Evolutionary conservation across 1,140 invertebrate species (phyloP).

Genomic region (Pinna nobilis): DNA sequence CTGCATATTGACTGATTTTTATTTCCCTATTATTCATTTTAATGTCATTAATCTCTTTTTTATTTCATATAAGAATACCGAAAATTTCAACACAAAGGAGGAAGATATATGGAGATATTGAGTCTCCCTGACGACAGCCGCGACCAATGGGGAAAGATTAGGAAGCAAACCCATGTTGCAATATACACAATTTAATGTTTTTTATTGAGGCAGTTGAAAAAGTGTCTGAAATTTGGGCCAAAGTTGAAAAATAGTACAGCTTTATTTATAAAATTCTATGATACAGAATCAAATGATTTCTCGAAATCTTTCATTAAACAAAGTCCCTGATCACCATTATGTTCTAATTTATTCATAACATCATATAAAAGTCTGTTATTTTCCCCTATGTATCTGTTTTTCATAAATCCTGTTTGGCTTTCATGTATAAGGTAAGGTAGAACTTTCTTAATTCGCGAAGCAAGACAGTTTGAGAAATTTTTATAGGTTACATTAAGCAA

Average conservation of each 20-base stretch:
- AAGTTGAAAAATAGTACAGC: neutral
- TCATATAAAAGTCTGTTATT: neutral
- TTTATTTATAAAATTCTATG: neutral
- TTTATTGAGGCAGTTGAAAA: neutral
- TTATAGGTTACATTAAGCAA: slow-evolving; percentile 1
- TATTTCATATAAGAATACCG: neutral
- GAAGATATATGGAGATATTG: too few species aligned
- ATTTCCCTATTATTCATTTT: slow-evolving; percentile 2
- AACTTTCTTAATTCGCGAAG: neutral
- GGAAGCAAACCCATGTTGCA: neutral
- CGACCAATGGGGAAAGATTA: neutral
- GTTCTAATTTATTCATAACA: neutral
- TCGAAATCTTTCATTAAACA: neutral
- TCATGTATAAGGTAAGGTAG: neutral
- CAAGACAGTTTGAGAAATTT: neutral
- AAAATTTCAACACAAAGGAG: neutral
- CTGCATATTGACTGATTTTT: slow-evolving; percentile 1
- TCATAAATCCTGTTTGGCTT: neutral
- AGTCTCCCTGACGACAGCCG: neutral
- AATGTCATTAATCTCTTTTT: neutral
- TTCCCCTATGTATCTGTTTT: neutral
- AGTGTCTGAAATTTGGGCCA: neutral
- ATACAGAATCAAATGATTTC: neutral
- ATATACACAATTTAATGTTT: neutral
- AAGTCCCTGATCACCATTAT: neutral